A percentile compares a stretch with the other conserved stretches of the same genome.
Conservation (phyloP, 2,888 invertebrate genomes). For the Tetranychus truncatus region DNA sequence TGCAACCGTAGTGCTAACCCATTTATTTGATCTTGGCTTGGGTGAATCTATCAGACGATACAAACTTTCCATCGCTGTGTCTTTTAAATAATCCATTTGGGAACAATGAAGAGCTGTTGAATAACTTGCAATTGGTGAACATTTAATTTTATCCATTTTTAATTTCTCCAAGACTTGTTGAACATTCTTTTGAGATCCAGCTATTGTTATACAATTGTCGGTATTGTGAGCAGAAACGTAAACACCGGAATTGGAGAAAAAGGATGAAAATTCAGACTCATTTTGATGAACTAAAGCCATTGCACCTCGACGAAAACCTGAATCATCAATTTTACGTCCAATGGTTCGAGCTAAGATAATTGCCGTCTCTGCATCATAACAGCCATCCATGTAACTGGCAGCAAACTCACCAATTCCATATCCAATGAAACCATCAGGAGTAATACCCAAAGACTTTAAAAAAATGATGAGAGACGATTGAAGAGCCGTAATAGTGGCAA, state of each 20-base stretch:
- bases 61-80: neutral
- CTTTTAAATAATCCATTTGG: conserved; percentile 6
- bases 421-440: conserved; percentile 6
- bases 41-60: conserved; percentile 10
- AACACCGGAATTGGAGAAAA: neutral
- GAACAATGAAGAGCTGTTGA: neutral
- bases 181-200: conserved; percentile 6
- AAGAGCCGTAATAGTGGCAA: neutral
- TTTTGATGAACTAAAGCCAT: conserved; percentile 1
- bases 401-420: conserved; percentile 9
- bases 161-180: conserved; percentile 1
- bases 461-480: neutral
- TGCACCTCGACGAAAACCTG: neutral
- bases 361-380: neutral
- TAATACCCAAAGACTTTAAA: neutral
- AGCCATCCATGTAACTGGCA: conserved; percentile 1
- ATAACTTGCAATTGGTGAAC: neutral
- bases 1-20: conserved; percentile 3
- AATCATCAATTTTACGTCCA: neutral
- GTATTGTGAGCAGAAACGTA: neutral
- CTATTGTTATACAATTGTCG: conserved; percentile 8
- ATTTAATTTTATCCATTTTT: conserved; percentile 2
- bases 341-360: neutral
- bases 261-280: neutral
- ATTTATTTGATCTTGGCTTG: conserved; percentile 1